Conservation (phyloP, 1,140 invertebrate genomes). For the Dreissena rostriformis region DNA sequence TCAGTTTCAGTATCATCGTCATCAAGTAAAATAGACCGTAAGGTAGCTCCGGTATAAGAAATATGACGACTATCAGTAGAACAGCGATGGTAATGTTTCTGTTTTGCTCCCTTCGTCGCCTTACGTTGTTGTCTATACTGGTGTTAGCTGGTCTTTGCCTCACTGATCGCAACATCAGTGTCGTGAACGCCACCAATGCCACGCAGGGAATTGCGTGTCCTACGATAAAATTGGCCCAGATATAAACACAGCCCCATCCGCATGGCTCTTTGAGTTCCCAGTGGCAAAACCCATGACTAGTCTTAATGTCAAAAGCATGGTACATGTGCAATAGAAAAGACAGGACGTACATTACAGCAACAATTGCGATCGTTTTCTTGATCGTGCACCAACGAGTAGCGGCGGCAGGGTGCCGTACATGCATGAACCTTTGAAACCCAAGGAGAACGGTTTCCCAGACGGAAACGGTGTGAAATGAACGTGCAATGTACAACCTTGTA, state of each 20-base stretch:
- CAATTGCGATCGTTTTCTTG: constrained; percentile 3
- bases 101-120: too few relatives aligned
- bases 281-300: too few relatives aligned
- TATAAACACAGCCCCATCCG: constrained; percentile 48
- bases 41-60: constrained; percentile 36
- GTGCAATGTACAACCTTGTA: constrained; percentile 36
- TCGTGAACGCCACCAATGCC: neutral
- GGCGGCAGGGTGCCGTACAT: neutral
- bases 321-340: constrained; percentile 33
- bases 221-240: constrained; percentile 27
- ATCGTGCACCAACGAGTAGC: constrained; percentile 27
- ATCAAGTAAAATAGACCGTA: constrained; percentile 45
- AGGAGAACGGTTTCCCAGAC: constrained; percentile 37
- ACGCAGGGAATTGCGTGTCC: constrained; percentile 15
- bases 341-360: constrained; percentile 14
- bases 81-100: too few relatives aligned
- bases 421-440: constrained; percentile 17
- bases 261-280: too few relatives aligned
- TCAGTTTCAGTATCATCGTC: constrained; percentile 2
- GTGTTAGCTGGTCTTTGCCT: neutral
- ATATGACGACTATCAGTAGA: constrained; percentile 27
- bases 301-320: constrained; percentile 46
- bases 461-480: constrained; percentile 48
- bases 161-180: constrained; percentile 6
- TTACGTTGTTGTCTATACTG: constrained; percentile 25